phyloP scores from a whole-genome alignment of 1,140 invertebrate species.

The Centruroides vittatus region DNA sequence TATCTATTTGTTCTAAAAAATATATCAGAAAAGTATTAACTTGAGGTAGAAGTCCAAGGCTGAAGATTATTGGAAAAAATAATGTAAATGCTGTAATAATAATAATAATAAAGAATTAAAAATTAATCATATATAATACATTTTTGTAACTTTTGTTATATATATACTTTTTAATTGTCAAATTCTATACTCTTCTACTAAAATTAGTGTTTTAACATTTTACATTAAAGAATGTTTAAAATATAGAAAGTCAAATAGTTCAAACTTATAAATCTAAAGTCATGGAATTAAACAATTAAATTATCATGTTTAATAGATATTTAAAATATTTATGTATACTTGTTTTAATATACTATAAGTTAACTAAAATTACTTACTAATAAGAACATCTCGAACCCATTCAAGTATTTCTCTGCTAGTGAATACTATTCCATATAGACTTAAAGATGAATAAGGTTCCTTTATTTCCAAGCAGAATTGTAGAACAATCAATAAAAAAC shows the following conservation, averaged over 20 bases:
- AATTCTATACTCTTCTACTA: not conserved
- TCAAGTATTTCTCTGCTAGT: constrained; percentile 49
- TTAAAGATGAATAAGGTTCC: constrained; percentile 29
- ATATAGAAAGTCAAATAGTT: too few species aligned
- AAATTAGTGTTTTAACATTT: not conserved
- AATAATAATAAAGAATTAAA: constrained; percentile 11
- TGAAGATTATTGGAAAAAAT: constrained; percentile 85
- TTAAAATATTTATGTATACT: too few species aligned
- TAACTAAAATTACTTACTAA: constrained; percentile 23
- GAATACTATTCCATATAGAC: constrained; percentile 60
- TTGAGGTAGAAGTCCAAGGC: constrained; percentile 86
- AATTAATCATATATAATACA: not conserved
- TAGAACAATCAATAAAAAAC: constrained; percentile 52
- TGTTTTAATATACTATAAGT: not conserved
- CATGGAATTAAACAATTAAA: too few species aligned
- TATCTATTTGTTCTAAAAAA: constrained; percentile 80
- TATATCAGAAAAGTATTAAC: constrained; percentile 95
- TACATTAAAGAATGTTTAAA: not conserved
- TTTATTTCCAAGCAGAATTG: constrained; percentile 36
- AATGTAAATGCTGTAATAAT: constrained; percentile 52
- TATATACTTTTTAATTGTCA: too few species aligned
- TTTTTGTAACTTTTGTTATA: too few species aligned
- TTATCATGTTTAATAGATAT: too few species aligned
- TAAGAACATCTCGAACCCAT: constrained; percentile 51
- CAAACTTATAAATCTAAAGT: too few species aligned